Evolutionary conservation across 2,888 invertebrate genomes (phyloP), one percentile per base, ranked within the genome.

Genomic region (Sesia bembeciformis): DNA sequence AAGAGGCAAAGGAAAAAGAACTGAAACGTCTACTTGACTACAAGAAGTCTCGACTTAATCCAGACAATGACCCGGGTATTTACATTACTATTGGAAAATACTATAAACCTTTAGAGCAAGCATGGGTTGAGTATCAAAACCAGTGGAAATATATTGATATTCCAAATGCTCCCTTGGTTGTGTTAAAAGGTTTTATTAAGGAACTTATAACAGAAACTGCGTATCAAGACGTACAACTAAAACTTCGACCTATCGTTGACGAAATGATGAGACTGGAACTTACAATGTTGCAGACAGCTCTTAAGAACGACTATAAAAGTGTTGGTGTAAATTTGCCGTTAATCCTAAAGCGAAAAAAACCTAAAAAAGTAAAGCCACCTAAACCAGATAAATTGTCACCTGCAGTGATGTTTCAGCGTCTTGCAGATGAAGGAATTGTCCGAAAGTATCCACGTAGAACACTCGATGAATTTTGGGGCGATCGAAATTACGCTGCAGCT

Each of bases 341-440:
- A 53, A 70, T 63, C n/a, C 64, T 61, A 59, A 88, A 88, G 63
- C 67, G 87, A 49, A 84, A 78, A 57, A 87, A 79, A 46, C 86
- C 87, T 1, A 84, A 62, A 58, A 84, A 76, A 59, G 60, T 66
- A n/a, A 90, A 84, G 59, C 79, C 80, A 54, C 92, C 91, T 56
- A 94, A 93, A 70, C 93, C 93, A 1, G 92, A 90, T 0, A 91
- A 93, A 71, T 72, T 92, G 58, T 78, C 86, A 0, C 87, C 91
- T 0, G 92, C 92, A 63, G 90, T 91, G n/a, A 85, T 96, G 66
- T 95, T 94, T 67, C 93, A 94, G 74, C 91, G 92, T 68, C 84
- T 96, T 56, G 93, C 93, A 4, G 91, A 92, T 65, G 90, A 91
- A 63, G 93, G 93, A 4, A 93, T 96, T 56, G 92, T 96, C 53